Evolutionary conservation across 1,140 invertebrate species (phyloP), one percentile per base, ranked within the genome.

Genomic region (Brachionus rotundiformis): DNA sequence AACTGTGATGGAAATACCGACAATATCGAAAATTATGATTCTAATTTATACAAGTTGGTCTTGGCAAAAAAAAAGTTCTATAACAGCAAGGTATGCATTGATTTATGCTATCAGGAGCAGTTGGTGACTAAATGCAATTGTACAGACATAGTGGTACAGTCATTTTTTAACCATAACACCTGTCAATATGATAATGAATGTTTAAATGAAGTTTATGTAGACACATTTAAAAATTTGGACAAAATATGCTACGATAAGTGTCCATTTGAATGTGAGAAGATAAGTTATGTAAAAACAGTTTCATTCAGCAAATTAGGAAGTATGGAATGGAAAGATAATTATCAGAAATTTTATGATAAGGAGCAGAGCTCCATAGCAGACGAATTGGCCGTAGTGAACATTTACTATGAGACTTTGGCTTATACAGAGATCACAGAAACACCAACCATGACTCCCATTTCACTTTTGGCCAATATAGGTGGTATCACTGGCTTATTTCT

Each of bases 371-470:
- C 27, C 13, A 31, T 29, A 23, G 10, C 1, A 54, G 16, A 54
- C 49, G 75, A 36, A 19, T 39, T 33, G 11, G 36, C 41, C 7
- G 27, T 25, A 1, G 41, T 29, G 7, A 54, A 39, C 27, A 10
- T 77, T 59, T 77, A 77, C 11, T 77, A 77, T 47, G 44, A 77
- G 16, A 23, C 25, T 54, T 49, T 77, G 19, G 36, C n/a, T n/a
- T 77, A 31, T 77, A 77, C 75, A 6, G 44, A 77, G 36, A 49
- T 77, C 49, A 77, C 75, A n/a, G 75, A 77, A 36, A 25, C 23
- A 6, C 23, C 75, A 2, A 31, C 27, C 13, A 2, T 47, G 19
- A 8, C 16, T 49, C 3, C 23, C 27, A 19, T 77, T 77, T 27
- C 44, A 27, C 31, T 77, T 16, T 25, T 77, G 4, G 41, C 75